These are phyloP conservation scores for Dolichomitus sp. DNA, from an alignment of 2,888 invertebrate species.

Conservation along the genomic window DNA sequence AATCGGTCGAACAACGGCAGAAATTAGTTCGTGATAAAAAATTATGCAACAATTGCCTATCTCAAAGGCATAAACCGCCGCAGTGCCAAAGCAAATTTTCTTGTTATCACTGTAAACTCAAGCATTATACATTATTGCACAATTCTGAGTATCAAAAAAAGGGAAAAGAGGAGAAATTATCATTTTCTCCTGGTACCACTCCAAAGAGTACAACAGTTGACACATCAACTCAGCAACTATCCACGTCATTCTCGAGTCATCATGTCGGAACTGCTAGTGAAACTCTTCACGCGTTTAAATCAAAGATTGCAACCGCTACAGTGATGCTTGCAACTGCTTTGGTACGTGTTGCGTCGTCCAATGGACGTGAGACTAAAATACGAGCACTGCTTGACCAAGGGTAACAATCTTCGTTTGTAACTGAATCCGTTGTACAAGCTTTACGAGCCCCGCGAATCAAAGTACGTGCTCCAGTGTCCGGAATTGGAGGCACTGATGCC, in stretches of 20 bases:
- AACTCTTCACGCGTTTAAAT: constrained; percentile 1
- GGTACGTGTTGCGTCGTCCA: constrained; percentile 44
- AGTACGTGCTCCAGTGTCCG: too few species aligned
- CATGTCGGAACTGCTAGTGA: not conserved
- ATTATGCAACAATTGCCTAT: constrained; percentile 9
- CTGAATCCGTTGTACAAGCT: constrained; percentile 11
- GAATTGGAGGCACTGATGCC: too few species aligned
- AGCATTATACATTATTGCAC: not conserved
- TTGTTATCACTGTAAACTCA: constrained; percentile 2
- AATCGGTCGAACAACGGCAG: constrained; percentile 10
- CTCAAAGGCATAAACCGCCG: not conserved
- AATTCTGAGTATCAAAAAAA: not conserved
- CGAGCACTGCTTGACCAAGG: constrained; percentile 46
- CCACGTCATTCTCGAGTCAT: not conserved
- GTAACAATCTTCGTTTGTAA: constrained; percentile 6
- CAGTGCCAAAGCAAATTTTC: constrained; percentile 8
- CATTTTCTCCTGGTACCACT: not conserved
- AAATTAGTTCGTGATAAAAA: constrained; percentile 9
- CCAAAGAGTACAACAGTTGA: not conserved
- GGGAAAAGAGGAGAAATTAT: not conserved
- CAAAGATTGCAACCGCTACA: not conserved
- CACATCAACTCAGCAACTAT: not conserved
- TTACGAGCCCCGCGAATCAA: not conserved
- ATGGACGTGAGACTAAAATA: constrained; percentile 55
- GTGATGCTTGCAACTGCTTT: constrained; percentile 67